A percentile compares a stretch with the other conserved stretches of the same genome.
phyloP scores from a whole-genome alignment of 2,113 vertebrate genomes.

The Herpailurus yagouaroundi region DNA sequence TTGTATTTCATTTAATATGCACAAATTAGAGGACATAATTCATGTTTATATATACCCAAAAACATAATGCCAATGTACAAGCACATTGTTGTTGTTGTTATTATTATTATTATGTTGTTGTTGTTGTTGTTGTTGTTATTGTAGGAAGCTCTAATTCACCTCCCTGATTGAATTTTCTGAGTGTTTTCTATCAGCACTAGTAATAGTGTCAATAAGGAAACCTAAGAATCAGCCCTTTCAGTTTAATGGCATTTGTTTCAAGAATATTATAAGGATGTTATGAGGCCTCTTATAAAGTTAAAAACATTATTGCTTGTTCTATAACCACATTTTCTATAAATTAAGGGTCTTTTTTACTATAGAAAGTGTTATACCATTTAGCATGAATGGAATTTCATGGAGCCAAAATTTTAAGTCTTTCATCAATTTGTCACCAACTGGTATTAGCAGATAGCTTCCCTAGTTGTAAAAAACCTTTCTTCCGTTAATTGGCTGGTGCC shows the following conservation, averaged over 20 bases:
- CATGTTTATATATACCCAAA: background rate
- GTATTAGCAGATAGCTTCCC: background rate
- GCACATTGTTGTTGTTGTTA: background rate
- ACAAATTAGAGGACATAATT: background rate
- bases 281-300: background rate
- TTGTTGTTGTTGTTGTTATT: background rate
- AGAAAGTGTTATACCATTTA: conserved; percentile 14
- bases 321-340: background rate
- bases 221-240: background rate
- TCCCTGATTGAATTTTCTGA: background rate
- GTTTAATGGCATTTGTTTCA: background rate
- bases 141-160: background rate
- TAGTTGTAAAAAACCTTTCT: background rate
- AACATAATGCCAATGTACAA: background rate
- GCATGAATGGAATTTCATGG: conserved; percentile 1
- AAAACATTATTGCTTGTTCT: background rate
- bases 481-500: conserved; percentile 61
- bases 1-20: background rate
- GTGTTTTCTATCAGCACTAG: background rate
- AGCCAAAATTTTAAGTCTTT: background rate
- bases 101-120: background rate
- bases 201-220: background rate
- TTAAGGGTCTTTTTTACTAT: background rate
- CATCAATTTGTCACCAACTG: background rate
- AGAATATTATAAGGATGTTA: background rate